Base-by-base conservation (phyloP, 2,888 invertebrate species). In the Leptothorax acervorum region DNA sequence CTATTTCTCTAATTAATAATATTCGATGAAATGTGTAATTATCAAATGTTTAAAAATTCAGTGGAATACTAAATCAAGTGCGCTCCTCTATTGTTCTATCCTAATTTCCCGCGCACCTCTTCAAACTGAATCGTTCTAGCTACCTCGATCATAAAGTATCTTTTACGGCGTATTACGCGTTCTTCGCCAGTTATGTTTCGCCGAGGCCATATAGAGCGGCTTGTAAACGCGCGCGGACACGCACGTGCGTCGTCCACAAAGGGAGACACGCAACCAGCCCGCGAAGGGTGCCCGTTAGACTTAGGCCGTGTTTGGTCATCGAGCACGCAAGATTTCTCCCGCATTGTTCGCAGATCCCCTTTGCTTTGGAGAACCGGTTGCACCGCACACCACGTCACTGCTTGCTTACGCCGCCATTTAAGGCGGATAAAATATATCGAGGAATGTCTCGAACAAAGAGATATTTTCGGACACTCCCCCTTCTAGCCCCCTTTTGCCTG, bases 321-420 rank as follows among this genome's bases (percentile, higher is more conserved):
- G 82, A 73, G 83, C 86, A 79, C 85, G 86, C 68, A 55, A 81
- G 71, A 88, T 89, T 87, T 89, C 86, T 76, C 84, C 68, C 48
- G 86, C 86, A 89, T 89, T 89, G 89, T 89, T 88, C 84, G 86
- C 73, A 53, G 83, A 83, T 81, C 65, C 65, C 85, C 57, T 74
- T 78, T 79, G 57, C 82, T 84, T 79, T 66, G 63, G 73, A 82
- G 82, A 89, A 89, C 89, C 89, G 89, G 89, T 89, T 89, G 85
- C 83, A 85, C 78, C 82, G 70, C 66, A 83, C 18, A 76, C 85
- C 76, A 83, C 84, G 88, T 89, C 86, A 88, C 86, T 85, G 81
- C 84, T 55, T n/a, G 68, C 78, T 68, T 82, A 85, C 86, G 63
- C 53, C 73, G 63, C 89, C 89, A 86, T 89, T 89, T 89, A 88